These are phyloP conservation scores for Myotis myotis DNA, from an alignment of 2,797 vertebrate species.

Conservation along the genomic window DNA sequence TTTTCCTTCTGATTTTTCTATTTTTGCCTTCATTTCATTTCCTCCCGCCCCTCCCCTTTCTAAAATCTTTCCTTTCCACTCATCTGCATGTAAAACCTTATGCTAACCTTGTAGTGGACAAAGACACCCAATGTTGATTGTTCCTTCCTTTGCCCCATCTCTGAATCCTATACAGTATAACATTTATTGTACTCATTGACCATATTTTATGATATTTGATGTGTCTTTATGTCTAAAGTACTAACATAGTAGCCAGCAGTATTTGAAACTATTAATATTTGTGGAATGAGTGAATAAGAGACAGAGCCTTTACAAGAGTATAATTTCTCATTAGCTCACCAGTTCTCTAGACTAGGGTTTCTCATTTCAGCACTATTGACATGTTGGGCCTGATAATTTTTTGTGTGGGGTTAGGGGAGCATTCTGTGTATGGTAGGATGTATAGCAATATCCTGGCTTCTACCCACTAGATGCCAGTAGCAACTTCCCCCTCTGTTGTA, in stretches of 20 bases:
- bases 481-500: background rate
- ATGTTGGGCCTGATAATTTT: background rate
- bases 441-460: background rate
- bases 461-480: background rate
- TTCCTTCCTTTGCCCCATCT: background rate
- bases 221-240: background rate
- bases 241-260: background rate
- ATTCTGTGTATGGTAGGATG: background rate
- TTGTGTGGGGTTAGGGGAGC: background rate
- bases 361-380: background rate
- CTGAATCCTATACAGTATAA: background rate
- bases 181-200: background rate
- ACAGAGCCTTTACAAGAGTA: background rate
- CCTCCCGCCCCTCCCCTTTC: background rate
- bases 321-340: background rate
- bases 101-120: background rate
- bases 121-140: background rate
- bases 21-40: background rate
- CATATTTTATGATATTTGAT: background rate
- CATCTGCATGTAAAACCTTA: background rate
- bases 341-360: background rate
- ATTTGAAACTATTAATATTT: background rate
- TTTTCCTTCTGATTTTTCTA: slow-evolving; percentile 6
- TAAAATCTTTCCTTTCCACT: background rate
- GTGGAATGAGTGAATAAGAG: background rate